Evolutionary conservation across 2,113 vertebrate genomes (phyloP).

Genomic region (Sylvietta virens): DNA sequence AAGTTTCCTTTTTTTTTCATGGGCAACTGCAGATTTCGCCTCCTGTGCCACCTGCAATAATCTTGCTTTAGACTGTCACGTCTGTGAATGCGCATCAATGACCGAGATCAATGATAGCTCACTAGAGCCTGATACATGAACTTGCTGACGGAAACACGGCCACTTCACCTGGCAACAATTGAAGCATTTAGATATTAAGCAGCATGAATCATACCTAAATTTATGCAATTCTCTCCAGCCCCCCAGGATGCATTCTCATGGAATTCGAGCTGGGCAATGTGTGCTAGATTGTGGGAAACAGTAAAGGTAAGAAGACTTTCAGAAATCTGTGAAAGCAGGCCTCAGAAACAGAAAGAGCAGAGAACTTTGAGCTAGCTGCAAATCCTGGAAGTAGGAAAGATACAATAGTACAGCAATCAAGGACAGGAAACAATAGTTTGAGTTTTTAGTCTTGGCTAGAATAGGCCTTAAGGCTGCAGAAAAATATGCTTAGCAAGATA

Average conservation of each 20-base stretch:
- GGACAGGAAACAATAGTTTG: no score
- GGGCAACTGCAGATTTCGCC: neutral
- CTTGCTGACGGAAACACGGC: neutral
- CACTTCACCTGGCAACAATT: neutral
- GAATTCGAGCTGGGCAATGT: rapidly evolving
- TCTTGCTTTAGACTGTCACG: neutral
- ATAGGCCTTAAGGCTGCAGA: no score
- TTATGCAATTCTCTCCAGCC: neutral
- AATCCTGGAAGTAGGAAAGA: no score
- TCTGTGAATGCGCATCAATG: neutral
- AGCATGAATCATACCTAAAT: neutral
- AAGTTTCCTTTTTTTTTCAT: neutral
- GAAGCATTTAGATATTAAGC: slow-evolving; percentile 1
- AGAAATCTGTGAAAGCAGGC: no score
- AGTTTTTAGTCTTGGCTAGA: no score
- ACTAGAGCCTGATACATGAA: neutral
- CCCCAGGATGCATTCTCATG: neutral
- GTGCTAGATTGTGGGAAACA: no score
- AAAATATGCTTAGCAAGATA: no score
- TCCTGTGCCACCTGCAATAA: neutral
- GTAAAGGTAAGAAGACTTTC: no score
- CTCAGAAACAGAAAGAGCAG: no score
- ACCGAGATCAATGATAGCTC: neutral
- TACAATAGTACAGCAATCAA: no score
- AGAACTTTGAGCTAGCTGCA: no score